Base-by-base conservation (phyloP, 2,113 vertebrate genomes). In the Toxostoma redivivum region DNA sequence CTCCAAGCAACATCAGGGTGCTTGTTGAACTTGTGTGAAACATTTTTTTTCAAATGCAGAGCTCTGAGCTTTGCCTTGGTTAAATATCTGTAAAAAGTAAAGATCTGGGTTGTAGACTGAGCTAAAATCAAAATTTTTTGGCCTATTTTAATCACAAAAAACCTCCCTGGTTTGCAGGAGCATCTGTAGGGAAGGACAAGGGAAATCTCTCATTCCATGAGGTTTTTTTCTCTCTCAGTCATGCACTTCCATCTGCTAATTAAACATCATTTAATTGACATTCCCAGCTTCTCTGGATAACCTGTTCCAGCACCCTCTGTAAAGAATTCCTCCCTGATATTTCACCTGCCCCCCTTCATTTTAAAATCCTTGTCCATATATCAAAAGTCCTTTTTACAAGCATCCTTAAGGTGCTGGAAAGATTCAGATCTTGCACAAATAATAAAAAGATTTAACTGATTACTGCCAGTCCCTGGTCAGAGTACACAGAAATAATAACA, bases 401-500 rank as follows among this genome's bases (percentile, higher is more conserved):
- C 17, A 18, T 18, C 37, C 21, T 53, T 15, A 5, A 38, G 53
- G 20, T 5, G 5, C 38, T 47, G 38, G 18, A n/a, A 53, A 15
- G 70, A 6, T 20, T n/a, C 31, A 48, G n/a, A 35, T 9, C 42
- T 25, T 62, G 10, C 27, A 37, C 15, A 74, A 91, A 11, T 14
- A 9, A 38, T 15, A 19, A 3, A 9, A 71, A 64, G 4, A 17
- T 45, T 84, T 19, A 19, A 16, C 4, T 47, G 28, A 42, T 57
- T 54, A 12, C 57, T 58, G 50, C 40, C 16, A 42, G 18, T 11
- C 8, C 47, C 4, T 1, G 23, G 58, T 25, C 9, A 53, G n/a
- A 48, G 4, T 0, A 5, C 4, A 23, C 0, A 45, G 44, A 56
- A 56, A 62, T 15, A 53, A 57, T 0, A 1, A 50, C 12, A 15